Evolutionary conservation across 2,888 invertebrate species (phyloP), one percentile per base, ranked within the genome.

Genomic region (Idaea dimidiata): DNA sequence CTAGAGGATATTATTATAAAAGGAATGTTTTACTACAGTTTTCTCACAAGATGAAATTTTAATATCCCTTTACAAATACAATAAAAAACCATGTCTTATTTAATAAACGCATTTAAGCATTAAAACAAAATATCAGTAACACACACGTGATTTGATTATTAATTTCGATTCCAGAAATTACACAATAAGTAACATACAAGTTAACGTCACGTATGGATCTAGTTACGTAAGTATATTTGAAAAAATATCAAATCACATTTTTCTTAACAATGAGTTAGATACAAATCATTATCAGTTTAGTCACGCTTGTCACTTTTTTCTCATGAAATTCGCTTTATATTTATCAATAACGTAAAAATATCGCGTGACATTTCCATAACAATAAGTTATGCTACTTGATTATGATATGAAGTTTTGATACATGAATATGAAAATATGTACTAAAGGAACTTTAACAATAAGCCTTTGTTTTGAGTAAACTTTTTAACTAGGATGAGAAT

Each of bases 1-100:
- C 88, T 89, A 82, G 89, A 88, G 89, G 88, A 86, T 86, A 87
- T 78, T 62, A 59, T 62, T 64, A 66, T 61, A 72, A 67, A 68
- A 66, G 64, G 61, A 66, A 24, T 58, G 17, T 63, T 65, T 43
- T 7, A 43, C 43, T 66, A 61, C 63, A 65, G 66, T 59, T 63
- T 67, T 67, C 59, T 62, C 58, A 57, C 17, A 60, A 55, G 33
- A 55, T 54, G 16, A 33, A 16, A 17, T 54, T 59, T 31, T 58
- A 55, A 53, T 60, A 32, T 62, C 59, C 14, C 57, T 33, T 63
- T 66, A 43, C 33, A 10, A 43, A 14, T 43, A 8, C 43, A 43
- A 14, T 43, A 1, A 43, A 43, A 43, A 14, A 14, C 10, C 32
- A 32, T 43, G 24, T 24, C 7, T 14, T 43, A 43, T 14, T 14